Evolutionary conservation across 2,797 vertebrate genomes (phyloP).

Genomic region (Sebastes melanostomus): DNA sequence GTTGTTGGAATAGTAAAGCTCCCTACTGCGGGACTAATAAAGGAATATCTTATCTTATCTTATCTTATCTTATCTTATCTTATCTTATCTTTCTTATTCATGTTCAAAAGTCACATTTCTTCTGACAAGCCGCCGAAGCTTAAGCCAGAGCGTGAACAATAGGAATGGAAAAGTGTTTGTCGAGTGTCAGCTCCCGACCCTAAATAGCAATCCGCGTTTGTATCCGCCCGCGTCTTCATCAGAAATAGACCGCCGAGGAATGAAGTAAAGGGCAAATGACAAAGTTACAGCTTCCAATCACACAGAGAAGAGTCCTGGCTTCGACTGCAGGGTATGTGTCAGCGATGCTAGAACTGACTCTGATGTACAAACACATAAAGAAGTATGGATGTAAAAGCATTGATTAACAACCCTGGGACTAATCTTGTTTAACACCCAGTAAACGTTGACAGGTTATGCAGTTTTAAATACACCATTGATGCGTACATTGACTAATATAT

Average conservation of each 20-base stretch:
- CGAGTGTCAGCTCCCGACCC: conserved; percentile 50
- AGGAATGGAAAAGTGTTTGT: conserved; percentile 62
- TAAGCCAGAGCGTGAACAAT: conserved; percentile 45
- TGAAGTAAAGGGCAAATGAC: conserved; percentile 73
- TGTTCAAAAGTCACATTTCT: conserved; percentile 8
- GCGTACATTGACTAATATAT: neutral
- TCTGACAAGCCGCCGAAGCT: neutral
- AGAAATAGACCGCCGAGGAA: conserved; percentile 72
- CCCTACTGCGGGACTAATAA: too few species aligned
- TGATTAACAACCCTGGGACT: conserved; percentile 20
- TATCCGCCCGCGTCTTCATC: conserved; percentile 55
- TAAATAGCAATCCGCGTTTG: conserved; percentile 65
- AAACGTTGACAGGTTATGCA: conserved; percentile 14
- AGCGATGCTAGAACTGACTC: neutral
- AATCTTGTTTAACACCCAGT: conserved; percentile 24
- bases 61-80: too few species aligned
- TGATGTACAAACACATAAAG: neutral
- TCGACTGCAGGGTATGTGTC: conserved; percentile 19
- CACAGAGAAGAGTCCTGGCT: conserved; percentile 29
- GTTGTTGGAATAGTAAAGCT: neutral
- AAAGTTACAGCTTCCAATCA: conserved; percentile 68
- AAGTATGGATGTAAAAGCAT: neutral
- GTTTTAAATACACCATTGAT: neutral
- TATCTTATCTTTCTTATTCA: neutral
- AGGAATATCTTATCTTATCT: too few species aligned